Evolutionary conservation across 2,797 vertebrate genomes (phyloP), one percentile per base, ranked within the genome.

Genomic region (Clamator glandarius): DNA sequence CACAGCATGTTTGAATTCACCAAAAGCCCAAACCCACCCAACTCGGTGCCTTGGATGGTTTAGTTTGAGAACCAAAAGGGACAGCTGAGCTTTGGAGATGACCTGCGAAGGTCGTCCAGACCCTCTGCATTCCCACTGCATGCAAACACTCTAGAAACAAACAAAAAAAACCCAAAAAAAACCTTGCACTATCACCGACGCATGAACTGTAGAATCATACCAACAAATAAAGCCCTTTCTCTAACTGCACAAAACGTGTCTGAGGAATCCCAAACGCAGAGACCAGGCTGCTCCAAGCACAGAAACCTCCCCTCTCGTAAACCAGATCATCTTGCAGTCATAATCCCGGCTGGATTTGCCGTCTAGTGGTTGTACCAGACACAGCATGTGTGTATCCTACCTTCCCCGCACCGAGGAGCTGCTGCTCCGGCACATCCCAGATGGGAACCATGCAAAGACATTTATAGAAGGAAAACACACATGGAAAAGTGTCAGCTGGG

Each of bases 171-270:
- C n/a, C n/a, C n/a, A 18, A 84, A 93, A 93, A 68, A 78, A 42
- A 85, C 93, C 42, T 96, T 89, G n/a, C 68, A 59, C 70, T 80
- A 63, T 28, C 84, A 91, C 69, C 50, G 23, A 66, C 67, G 96
- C 97, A 96, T 97, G 97, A 95, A 78, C 84, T 93, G 96, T 93
- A 95, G 87, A 72, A 64, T 61, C 93, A 18, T 90, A 89, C 24
- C 19, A 14, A 76, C 25, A 23, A 98, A 98, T 98, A 98, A 98
- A 98, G 88, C 87, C 91, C 79, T 95, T 96, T 81, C 95, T 75
- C 93, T 29, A 28, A 95, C 89, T 91, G 97, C 98, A 97, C 0
- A 0, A 11, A 14, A 8, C 3, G 62, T 25, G 62, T 76, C 69
- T 31, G 66, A 52, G 88, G 73, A 66, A 86, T 76, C 75, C 42